Percentiles rank a stretch among this genome's conserved stretches.
Conservation (phyloP, 23 tunicate genomes). For the Ascidia mentula region DNA sequence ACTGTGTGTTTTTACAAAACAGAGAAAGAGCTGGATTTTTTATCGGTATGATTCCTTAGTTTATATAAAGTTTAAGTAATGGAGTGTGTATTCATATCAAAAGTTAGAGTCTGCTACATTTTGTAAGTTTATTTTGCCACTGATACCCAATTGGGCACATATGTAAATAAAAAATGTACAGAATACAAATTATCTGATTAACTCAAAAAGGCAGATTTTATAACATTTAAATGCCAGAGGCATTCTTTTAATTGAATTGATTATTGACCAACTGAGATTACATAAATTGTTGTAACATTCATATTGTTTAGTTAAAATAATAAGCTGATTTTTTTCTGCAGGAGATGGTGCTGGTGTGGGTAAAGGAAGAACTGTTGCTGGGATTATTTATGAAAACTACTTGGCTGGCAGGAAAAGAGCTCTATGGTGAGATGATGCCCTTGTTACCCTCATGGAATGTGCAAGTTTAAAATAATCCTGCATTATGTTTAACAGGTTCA, state of each 20-base stretch:
- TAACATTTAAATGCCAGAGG: background rate
- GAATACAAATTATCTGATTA: background rate
- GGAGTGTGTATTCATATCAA: background rate
- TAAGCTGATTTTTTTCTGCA: too few relatives aligned
- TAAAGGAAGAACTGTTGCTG: constrained; percentile 87
- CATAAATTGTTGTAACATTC: too few relatives aligned
- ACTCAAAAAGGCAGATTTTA: background rate
- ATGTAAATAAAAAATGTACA: background rate
- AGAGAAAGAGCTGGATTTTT: constrained; percentile 89
- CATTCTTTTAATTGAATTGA: background rate
- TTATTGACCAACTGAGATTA: too few relatives aligned
- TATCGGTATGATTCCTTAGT: constrained; percentile 44
- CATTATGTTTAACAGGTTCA: constrained; percentile 54
- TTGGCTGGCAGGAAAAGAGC: constrained; percentile 70
- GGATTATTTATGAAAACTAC: constrained; percentile 87
- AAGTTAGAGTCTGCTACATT: background rate
- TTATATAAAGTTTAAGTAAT: background rate
- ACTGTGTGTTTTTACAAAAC: constrained; percentile 37
- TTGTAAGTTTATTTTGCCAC: background rate
- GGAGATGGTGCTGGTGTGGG: constrained; percentile 99
- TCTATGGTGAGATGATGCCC: constrained; percentile 53
- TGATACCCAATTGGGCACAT: background rate
- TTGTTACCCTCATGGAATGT: background rate
- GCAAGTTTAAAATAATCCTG: background rate
- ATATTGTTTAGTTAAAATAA: too few relatives aligned